Evolutionary conservation across 2,113 vertebrate species (phyloP), one percentile per base, ranked within the genome.

Genomic region (Mastomys natalensis): DNA sequence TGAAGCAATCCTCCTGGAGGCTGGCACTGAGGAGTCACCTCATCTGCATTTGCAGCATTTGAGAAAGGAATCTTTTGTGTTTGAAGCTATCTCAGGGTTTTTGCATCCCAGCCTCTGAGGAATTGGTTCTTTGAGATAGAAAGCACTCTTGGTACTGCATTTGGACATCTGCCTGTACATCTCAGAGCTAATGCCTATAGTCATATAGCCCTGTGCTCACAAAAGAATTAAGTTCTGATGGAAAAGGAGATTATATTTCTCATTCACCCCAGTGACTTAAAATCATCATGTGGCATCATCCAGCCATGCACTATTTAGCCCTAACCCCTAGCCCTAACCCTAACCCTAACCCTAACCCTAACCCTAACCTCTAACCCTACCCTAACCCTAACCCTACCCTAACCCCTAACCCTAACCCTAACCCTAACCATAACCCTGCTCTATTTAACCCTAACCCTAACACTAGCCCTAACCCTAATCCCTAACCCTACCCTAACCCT

Each of bases 191-290:
- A 5, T 2, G 7, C 8, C 31, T 12, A 37, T 0, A 17, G 2
- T 0, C 2, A 40, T 62, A 37, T 5, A 24, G 53, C 22, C 0
- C 12, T 66, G 40, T 29, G 2, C 2, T 72, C 37, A 16, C 1
- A 43, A 34, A 1, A 45, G 6, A 45, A 3, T 43, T 68, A 12
- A 1, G 37, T 29, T 12, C 60, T 21, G 13, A 15, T 12, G 4
- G 8, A 34, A 3, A 24, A 3, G 10, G 40, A 68, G 34, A 19
- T 2, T 34, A 21, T 11, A 34, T 51, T 72, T 51, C 84, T 72
- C 51, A 29, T 3, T 85, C 22, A 4, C 64, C 5, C 6, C 1
- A 0, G 15, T 13, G 43, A 43, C 7, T 5, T 24, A 64, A 19
- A 2, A 24, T 17, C 66, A 43, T 3, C 66, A 40, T 1, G 24